phyloP scores from a whole-genome alignment of 2,113 vertebrate genomes.

The Sinocyclocheilus anshuiensis region DNA sequence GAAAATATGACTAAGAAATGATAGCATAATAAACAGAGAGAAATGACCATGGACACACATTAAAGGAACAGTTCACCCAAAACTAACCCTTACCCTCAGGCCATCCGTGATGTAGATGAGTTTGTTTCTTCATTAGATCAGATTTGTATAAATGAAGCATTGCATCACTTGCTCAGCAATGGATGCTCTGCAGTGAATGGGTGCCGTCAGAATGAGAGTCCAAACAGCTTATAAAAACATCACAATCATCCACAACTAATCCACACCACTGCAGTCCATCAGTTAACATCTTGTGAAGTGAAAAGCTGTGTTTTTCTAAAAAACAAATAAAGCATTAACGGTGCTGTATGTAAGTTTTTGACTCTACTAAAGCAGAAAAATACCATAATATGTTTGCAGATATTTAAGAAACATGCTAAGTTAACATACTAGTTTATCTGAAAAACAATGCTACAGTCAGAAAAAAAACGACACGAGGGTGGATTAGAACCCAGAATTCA shows the following conservation, averaged over 20 bases:
- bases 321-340: background rate
- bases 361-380: too few species aligned
- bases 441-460: too few species aligned
- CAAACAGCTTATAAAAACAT: background rate
- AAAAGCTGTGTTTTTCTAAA: background rate
- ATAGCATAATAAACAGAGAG: background rate
- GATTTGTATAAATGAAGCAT: background rate
- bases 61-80: too few species aligned
- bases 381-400: too few species aligned
- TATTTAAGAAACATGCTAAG: too few species aligned
- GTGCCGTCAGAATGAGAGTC: background rate
- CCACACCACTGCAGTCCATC: background rate
- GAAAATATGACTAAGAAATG: background rate
- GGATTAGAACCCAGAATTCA: too few species aligned
- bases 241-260: background rate
- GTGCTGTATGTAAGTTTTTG: too few species aligned
- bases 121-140: background rate
- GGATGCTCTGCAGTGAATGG: background rate
- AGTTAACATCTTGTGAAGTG: background rate
- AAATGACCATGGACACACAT: background rate
- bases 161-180: background rate
- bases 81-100: too few species aligned
- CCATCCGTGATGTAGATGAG: background rate
- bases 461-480: too few species aligned
- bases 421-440: too few species aligned